Conservation (phyloP, 2,888 invertebrate species). For the Amaurobius ferox region DNA sequence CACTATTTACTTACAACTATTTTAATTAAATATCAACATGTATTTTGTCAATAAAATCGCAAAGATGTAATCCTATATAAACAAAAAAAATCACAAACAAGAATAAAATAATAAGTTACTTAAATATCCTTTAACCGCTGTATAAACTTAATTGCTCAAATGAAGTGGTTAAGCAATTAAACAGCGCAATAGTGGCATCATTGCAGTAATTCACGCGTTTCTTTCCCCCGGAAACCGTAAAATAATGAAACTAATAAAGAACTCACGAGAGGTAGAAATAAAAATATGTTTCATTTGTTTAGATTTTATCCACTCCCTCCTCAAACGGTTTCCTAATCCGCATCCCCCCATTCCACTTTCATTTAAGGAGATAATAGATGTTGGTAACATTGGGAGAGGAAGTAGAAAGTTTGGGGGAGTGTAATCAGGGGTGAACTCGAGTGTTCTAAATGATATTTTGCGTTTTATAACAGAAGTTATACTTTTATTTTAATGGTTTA, state of each 20-base stretch:
- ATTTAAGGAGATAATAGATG: not conserved
- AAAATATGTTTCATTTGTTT: not conserved
- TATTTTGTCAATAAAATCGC: too few relatives aligned
- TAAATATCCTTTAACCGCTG: not conserved
- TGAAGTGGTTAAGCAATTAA: not conserved
- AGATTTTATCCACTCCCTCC: not conserved
- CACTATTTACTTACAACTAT: too few relatives aligned
- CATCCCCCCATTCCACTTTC: not conserved
- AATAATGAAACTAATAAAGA: conserved; percentile 3
- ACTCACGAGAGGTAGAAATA: not conserved
- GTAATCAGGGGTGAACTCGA: too few relatives aligned
- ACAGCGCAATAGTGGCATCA: not conserved
- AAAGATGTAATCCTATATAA: too few relatives aligned
- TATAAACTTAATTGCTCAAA: not conserved
- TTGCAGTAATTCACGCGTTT: not conserved
- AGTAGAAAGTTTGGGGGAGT: too few relatives aligned
- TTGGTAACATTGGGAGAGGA: not conserved
- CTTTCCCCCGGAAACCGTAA: not conserved
- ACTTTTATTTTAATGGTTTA: too few relatives aligned
- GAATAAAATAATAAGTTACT: not conserved
- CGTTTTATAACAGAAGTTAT: too few relatives aligned
- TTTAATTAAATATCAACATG: too few relatives aligned
- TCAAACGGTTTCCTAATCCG: not conserved
- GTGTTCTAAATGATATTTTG: too few relatives aligned
- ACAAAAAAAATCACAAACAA: too few relatives aligned